phyloP scores from a whole-genome alignment of 2,113 vertebrate species.

The Engraulis encrasicolus region DNA sequence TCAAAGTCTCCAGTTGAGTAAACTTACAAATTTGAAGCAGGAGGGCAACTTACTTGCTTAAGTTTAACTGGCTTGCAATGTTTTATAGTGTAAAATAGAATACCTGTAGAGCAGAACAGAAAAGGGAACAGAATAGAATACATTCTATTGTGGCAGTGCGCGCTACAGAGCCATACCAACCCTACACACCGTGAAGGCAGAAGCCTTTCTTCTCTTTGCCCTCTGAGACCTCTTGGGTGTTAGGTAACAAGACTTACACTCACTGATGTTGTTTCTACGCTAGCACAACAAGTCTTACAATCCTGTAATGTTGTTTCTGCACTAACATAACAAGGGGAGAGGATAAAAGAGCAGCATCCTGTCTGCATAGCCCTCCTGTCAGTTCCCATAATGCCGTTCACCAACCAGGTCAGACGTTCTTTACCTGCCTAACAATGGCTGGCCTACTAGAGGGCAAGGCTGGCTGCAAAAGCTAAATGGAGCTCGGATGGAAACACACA shows the following conservation, averaged over 20 bases:
- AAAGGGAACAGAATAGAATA: too few species aligned
- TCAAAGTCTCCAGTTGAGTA: too few species aligned
- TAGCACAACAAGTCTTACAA: background rate
- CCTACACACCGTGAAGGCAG: background rate
- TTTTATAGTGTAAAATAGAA: too few species aligned
- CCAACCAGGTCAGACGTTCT: background rate
- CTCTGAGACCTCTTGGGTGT: background rate
- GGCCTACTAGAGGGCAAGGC: background rate
- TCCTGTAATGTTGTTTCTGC: background rate
- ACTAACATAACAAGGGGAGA: background rate
- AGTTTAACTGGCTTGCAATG: too few species aligned
- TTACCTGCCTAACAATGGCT: background rate
- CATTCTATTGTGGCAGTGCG: too few species aligned
- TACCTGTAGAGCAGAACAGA: too few species aligned
- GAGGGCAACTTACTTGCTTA: too few species aligned
- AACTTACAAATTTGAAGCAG: too few species aligned
- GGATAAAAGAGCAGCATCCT: background rate
- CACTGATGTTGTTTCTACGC: background rate
- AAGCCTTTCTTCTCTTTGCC: background rate
- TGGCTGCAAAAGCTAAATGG: background rate
- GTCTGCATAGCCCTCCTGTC: constrained; percentile 2
- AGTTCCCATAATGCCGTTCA: background rate
- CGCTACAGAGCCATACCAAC: background rate
- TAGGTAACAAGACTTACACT: background rate
- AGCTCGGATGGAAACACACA: background rate